Evolutionary conservation across 2,113 vertebrate genomes (phyloP), one percentile per base, ranked within the genome.

Genomic region (Miniopterus natalensis): DNA sequence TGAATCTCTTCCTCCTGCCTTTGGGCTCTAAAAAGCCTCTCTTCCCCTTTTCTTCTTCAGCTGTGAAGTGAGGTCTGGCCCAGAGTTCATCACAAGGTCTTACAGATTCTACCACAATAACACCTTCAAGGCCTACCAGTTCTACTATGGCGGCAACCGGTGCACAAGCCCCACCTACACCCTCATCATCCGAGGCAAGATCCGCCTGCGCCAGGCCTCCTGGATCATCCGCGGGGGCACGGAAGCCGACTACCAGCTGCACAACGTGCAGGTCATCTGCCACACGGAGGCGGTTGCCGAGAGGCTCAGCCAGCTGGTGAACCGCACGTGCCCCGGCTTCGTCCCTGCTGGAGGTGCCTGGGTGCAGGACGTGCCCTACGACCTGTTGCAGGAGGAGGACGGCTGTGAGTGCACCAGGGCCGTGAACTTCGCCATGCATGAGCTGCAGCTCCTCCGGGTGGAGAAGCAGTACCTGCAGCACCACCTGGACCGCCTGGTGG

Each of bases 221-320:
- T 99, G 99, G 99, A 99, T 99, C 98, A 99, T 99, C 90, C 99
- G 99, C 0, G 99, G 99, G 0, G 99, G 99, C 93, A 99, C 99
- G 0, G 99, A 99, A 95, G 99, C 99, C 0, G 99, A 99, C 97
- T 99, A 99, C 78, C 99, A 99, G 93, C 98, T 99, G 51, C 99
- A 99, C 92, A 98, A 94, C 0, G 93, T 99, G 51, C 99, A 99
- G 97, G 98, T 99, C 90, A 98, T 99, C 90, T 99, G 98, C 95
- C 99, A 99, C 98, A 99, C 98, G 0, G 98, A 99, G 84, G 90
- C 97, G 0, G 95, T 98, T 21, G 99, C 99, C 45, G 98, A 98
- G 96, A 99, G 98, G 84, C 97, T 99, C 4, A 98, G 98, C 93
- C 98, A 98, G 90, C 55, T 98, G 97, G 98, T 99, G 84, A 99